A percentile compares a stretch with the other conserved stretches of the same genome.
Evolutionary conservation across 1,140 invertebrate genomes (phyloP).

Genomic region (Atta cephalotes): DNA sequence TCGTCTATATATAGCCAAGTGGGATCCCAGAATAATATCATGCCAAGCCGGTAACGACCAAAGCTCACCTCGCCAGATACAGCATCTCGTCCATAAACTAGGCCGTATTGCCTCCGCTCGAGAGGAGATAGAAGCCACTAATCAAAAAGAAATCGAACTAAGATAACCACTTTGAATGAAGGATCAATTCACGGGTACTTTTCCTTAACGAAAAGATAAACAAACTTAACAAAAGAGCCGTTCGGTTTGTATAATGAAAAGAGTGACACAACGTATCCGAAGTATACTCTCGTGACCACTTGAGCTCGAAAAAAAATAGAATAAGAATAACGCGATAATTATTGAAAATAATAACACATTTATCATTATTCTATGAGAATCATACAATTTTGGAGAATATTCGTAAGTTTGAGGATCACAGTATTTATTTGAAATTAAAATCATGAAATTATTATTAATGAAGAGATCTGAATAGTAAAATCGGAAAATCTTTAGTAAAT

Average conservation of each 20-base stretch:
- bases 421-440: background rate
- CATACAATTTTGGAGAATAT: background rate
- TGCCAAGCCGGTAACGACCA: slow-evolving; percentile 81
- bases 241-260: background rate
- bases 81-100: slow-evolving; percentile 39
- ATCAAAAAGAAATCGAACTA: slow-evolving; percentile 21
- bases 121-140: too few relatives aligned
- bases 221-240: slow-evolving; percentile 3
- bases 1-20: slow-evolving; percentile 83
- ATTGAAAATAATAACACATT: background rate
- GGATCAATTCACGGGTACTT: slow-evolving; percentile 59
- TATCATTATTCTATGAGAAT: background rate
- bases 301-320: background rate
- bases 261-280: background rate
- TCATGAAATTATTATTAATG: background rate
- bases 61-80: slow-evolving; percentile 73
- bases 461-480: background rate
- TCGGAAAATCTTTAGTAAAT: background rate
- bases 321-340: background rate
- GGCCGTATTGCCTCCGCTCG: too few relatives aligned
- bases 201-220: slow-evolving; percentile 22
- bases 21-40: slow-evolving; percentile 80
- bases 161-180: slow-evolving; percentile 63
- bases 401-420: background rate
- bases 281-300: background rate